Base-by-base conservation (phyloP, 1,140 invertebrate genomes). In the Drosophila ohnishii region DNA sequence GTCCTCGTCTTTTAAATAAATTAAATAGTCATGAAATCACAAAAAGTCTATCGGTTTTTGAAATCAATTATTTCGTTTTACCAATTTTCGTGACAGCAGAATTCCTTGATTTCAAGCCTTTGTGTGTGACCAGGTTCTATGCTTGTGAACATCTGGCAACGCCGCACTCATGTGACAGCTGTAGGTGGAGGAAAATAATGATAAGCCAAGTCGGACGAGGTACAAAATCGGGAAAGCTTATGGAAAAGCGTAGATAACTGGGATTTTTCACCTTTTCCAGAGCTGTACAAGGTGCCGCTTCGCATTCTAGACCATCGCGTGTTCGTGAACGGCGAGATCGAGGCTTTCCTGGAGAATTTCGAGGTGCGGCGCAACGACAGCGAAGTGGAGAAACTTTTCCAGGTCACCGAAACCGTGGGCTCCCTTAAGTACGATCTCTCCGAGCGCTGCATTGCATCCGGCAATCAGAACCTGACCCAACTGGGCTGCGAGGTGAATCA, bases 241-340 rank as follows among this genome's bases (percentile, higher is more conserved):
- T 14, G n/a, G 6, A 37, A 32, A 58, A 14, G 28, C 8, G 7
- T 25, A 35, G 16, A 16, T 48, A 55, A 75, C 14, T 5, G 3
- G 11, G 11, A 32, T 40, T 48, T 35, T 1, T 14, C 8, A 6
- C 42, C 14, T 22, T 39, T 58, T 45, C 13, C 48, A 97, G 96
- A 96, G 93, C 94, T 95, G 80, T 94, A 95, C 63, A 95, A 96
- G 92, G 94, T 97, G 92, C 96, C 96, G 94, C 94, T 94, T 75
- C 93, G 96, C 91, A 92, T 97, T 65, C 96, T 97, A 93, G 96
- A 97, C 92, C 96, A 97, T 89, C 94, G 95, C 62, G 95, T 96
- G 22, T 96, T 97, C 92, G 90, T 97, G 48, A 95, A 94, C 92
- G 96, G 96, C 60, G 97, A 97, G 94, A 95, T 97, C 67, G 95